Base-by-base conservation (phyloP, 1,140 invertebrate genomes). In the Listronotus bonariensis region DNA sequence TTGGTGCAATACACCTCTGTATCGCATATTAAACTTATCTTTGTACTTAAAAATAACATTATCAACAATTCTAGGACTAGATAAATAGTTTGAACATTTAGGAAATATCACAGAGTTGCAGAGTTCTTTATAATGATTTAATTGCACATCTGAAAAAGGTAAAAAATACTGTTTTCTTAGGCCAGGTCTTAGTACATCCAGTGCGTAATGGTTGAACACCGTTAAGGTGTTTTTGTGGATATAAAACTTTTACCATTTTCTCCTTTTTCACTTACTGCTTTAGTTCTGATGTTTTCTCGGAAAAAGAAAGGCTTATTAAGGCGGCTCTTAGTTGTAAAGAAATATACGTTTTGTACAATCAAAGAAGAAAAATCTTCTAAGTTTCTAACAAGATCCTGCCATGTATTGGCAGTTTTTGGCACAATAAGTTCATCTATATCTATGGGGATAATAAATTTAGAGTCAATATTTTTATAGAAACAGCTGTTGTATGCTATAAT, bases 401-500 rank as follows among this genome's bases (percentile, higher is more conserved):
- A 89, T 26, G 80, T 85, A 31, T 79, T 72, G 18, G 80, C 78
- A 54, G 79, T 77, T 72, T 83, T 80, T 3, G 89, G 89, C 31
- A 91, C 78, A 43, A 90, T 82, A 20, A 89, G 80, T 78, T 91
- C 89, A 75, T 91, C 89, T 26, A 89, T 80, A 73, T 91, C 89
- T 65, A 90, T 77, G 8, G 88, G 87, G 8, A 90, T 73, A 12
- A 91, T 81, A 76, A 82, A 90, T 67, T 85, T 78, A 5, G 80
- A 81, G 58, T 83, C 73, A 31, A 89, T 74, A 76, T 87, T 88
- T 69, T 86, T 84, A 74, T 91, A 90, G 48, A 90, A 84, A 64
- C 87, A 88, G 65, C 90, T 88, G 74, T 91, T 91, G 74, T 91
- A 91, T 0, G 88, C 84, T 56, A 90, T 80, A 36, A 91, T 77